These are phyloP conservation scores for Phenacoccus solenopsis DNA, from an alignment of 1,140 invertebrate species.

Conservation along the genomic window DNA sequence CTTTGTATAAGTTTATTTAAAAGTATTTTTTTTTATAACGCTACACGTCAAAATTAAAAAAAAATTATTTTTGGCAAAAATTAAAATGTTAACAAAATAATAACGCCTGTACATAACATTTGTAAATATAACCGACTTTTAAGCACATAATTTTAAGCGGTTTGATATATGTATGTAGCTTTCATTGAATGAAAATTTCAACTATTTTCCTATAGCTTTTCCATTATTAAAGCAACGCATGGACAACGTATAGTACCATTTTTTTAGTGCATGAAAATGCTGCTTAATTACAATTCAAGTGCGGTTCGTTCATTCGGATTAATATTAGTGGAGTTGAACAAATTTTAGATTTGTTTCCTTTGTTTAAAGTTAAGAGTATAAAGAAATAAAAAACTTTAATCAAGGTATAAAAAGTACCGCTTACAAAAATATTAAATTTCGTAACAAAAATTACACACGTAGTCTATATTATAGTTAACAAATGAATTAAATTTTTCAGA, in stretches of 20 bases:
- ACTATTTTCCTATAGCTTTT: slow-evolving; percentile 1
- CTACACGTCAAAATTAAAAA: neutral
- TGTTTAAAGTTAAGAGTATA: neutral
- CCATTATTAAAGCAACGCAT: neutral
- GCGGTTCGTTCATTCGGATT: neutral
- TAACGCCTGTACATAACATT: neutral
- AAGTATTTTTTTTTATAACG: neutral
- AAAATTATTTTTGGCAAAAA: neutral
- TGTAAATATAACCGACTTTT: neutral
- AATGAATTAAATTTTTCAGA: neutral
- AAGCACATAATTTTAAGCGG: neutral
- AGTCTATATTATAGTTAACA: neutral
- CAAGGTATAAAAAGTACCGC: slow-evolving; percentile 1
- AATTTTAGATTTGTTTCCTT: neutral
- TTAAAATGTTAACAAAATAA: neutral
- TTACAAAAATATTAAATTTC: slow-evolving; percentile 4
- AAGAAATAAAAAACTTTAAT: neutral
- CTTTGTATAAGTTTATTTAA: neutral
- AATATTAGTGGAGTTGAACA: neutral
- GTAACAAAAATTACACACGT: neutral
- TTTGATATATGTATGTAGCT: too few species aligned
- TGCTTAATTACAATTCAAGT: neutral
- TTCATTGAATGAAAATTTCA: neutral
- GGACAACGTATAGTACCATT: neutral
- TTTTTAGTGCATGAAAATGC: neutral